phyloP scores from a whole-genome alignment of 2,888 invertebrate species.

The Timema cristinae region DNA sequence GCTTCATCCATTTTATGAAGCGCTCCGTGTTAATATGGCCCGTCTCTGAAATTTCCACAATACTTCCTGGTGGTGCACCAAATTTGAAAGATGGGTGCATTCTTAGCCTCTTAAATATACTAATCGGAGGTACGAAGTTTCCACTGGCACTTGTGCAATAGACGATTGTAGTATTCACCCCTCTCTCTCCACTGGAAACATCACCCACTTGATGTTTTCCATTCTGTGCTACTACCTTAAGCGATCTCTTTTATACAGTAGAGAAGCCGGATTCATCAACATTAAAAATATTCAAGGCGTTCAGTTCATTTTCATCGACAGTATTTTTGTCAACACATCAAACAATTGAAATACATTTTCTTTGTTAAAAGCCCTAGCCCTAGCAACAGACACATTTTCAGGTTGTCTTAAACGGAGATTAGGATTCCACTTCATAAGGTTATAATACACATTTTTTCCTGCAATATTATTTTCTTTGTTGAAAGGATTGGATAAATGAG shows the following conservation, averaged over 20 bases:
- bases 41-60: slow-evolving; percentile 29
- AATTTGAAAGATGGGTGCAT: slow-evolving; percentile 28
- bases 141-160: slow-evolving; percentile 32
- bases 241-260: slow-evolving; percentile 31
- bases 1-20: slow-evolving; percentile 45
- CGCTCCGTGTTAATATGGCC: slow-evolving; percentile 35
- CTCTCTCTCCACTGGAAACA: slow-evolving; percentile 33
- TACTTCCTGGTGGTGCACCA: slow-evolving; percentile 29
- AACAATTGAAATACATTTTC: no score
- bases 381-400: no score
- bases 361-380: no score
- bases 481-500: no score
- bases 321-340: no score
- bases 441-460: no score
- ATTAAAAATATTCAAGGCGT: slow-evolving; percentile 29
- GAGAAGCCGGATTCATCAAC: slow-evolving; percentile 34
- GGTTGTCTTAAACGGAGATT: no score
- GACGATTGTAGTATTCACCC: slow-evolving; percentile 32
- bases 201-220: slow-evolving; percentile 31
- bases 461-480: no score
- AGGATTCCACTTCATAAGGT: no score
- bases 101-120: slow-evolving; percentile 33
- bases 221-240: slow-evolving; percentile 31
- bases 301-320: no score
- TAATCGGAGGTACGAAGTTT: slow-evolving; percentile 33